phyloP scores from a whole-genome alignment of 2,797 vertebrate genomes.

The Anniella stebbinsi region DNA sequence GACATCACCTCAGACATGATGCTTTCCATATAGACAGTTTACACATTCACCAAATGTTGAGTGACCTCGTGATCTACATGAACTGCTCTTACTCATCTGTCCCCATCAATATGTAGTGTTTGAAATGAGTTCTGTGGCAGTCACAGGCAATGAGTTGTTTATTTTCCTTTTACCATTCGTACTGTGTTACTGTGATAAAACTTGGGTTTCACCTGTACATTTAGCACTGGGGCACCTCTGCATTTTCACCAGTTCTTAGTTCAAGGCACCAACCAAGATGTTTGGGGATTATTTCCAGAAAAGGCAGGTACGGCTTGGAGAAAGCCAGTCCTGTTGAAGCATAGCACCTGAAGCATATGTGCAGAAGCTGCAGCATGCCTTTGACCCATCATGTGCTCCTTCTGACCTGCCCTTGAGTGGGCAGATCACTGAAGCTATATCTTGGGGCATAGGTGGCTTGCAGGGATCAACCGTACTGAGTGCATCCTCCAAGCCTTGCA shows the following conservation, averaged over 20 bases:
- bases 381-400: neutral
- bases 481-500: neutral
- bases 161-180: neutral
- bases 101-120: neutral
- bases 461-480: neutral
- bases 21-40: neutral
- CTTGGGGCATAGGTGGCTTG: neutral
- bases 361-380: neutral
- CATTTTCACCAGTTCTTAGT: neutral
- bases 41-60: neutral
- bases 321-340: neutral
- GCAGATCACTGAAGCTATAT: neutral
- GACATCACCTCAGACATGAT: neutral
- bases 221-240: neutral
- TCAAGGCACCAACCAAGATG: neutral
- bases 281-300: neutral
- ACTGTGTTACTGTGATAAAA: neutral
- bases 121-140: neutral
- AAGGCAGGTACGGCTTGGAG: neutral
- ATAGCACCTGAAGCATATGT: neutral
- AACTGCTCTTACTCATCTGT: neutral
- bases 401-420: neutral
- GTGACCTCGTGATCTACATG: neutral
- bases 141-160: rapidly evolving
- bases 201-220: neutral